Percentiles rank a stretch among this genome's conserved stretches.
Evolutionary conservation across 2,797 vertebrate species (phyloP).

Genomic region (Karalla daura): DNA sequence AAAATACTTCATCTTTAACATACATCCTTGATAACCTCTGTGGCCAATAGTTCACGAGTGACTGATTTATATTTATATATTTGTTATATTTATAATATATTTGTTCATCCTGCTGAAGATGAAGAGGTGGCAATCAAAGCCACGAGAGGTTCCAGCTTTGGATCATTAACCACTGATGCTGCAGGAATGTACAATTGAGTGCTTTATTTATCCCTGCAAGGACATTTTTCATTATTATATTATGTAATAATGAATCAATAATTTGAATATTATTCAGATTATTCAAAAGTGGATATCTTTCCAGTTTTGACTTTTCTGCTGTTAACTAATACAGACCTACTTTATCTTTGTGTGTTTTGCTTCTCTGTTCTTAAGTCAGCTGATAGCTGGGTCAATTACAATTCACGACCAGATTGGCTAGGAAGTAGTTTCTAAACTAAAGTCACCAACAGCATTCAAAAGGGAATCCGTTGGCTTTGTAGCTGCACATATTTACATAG

Average conservation of each 20-base stretch:
- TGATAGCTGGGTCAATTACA: too few relatives aligned
- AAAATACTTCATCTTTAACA: background rate
- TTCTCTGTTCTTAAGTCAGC: too few relatives aligned
- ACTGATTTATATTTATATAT: too few relatives aligned
- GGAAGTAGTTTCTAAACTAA: slow-evolving; percentile 1
- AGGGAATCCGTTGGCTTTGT: slow-evolving; percentile 51
- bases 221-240: too few relatives aligned
- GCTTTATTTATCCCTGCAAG: too few relatives aligned
- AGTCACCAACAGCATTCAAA: slow-evolving; percentile 8
- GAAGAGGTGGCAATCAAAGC: background rate
- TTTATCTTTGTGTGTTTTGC: too few relatives aligned
- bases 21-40: background rate
- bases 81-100: background rate
- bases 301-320: too few relatives aligned
- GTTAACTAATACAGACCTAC: too few relatives aligned
- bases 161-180: background rate
- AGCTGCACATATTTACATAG: slow-evolving; percentile 44
- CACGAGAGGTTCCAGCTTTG: background rate
- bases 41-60: too few relatives aligned
- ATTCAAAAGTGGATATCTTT: too few relatives aligned
- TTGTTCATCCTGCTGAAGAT: background rate
- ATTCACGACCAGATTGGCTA: background rate
- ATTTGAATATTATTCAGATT: too few relatives aligned
- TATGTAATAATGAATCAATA: too few relatives aligned
- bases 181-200: background rate